Evolutionary conservation across 2,113 vertebrate species (phyloP), one percentile per base, ranked within the genome.

Genomic region (Gallinago media): DNA sequence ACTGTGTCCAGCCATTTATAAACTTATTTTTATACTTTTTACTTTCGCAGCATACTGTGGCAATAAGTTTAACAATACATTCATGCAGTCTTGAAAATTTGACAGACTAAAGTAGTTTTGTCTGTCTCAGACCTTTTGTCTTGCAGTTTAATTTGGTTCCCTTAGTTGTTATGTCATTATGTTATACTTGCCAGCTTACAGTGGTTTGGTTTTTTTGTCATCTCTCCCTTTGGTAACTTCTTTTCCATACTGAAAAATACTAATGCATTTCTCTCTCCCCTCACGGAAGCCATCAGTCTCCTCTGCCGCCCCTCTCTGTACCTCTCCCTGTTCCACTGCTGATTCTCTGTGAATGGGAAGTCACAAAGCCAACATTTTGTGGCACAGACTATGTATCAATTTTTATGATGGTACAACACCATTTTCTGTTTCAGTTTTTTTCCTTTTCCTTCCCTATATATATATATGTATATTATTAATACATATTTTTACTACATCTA

Each of bases 121-220:
- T 31, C 18, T 63, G 7, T 68, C 44, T 73, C 65, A 74, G 26
- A 61, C 12, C 3, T 71, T 73, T 62, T 31, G 8, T 58, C 19
- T 61, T 52, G 5, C 31, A 80, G 14, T 78, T 78, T 38, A 38
- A 38, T 58, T 61, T 74, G 18, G 7, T 75, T 76, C 29, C 34
- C 22, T 59, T 42, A 52, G 8, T 23, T 65, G 5, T 4, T n/a
- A 17, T 59, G 7, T 22, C 55, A 72, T 18, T 42, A 42, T 42
- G 85, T 32, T 63, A 75, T 32, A 8, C 42, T 21, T 89, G 52
- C 54, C 17, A 22, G 8, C 38, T 68, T 72, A 65, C 15, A 44
- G 2, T 17, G 6, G 7, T 0, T 3, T 11, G 58, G 15, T 76
- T 86, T 83, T 91, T 11, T 2, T 72, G 12, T 46, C 2, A 36